Conservation (phyloP, 2,888 invertebrate genomes). For the Brenthis hecate region DNA sequence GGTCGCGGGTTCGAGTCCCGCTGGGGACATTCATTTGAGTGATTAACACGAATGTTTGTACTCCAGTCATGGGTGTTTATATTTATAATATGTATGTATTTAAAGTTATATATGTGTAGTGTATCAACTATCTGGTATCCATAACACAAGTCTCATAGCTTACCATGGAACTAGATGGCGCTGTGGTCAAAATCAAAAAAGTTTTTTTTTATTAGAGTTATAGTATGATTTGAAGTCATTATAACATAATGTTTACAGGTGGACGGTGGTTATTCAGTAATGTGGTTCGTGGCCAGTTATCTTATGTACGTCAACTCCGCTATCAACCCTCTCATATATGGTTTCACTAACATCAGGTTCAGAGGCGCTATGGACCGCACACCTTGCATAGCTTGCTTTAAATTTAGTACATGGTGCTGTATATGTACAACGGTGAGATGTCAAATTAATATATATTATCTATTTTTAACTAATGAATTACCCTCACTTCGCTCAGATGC, state of each 20-base stretch:
- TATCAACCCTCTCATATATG: slow-evolving; percentile 89
- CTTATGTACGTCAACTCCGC: slow-evolving; percentile 88
- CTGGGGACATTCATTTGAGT: too few species aligned
- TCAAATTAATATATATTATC: background rate
- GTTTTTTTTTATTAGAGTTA: too few species aligned
- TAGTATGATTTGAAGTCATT: background rate
- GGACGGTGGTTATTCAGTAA: slow-evolving; percentile 77
- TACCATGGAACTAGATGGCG: too few species aligned
- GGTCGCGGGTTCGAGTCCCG: too few species aligned
- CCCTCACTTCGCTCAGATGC: background rate
- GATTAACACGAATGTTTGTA: too few species aligned
- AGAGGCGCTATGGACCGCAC: slow-evolving; percentile 84
- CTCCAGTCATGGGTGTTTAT: too few species aligned
- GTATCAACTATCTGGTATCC: too few species aligned
- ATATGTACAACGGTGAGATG: slow-evolving; percentile 55
- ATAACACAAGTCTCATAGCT: too few species aligned
- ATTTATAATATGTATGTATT: too few species aligned
- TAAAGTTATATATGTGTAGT: too few species aligned
- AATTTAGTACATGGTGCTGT: slow-evolving; percentile 73
- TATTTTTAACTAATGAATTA: background rate
- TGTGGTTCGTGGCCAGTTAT: slow-evolving; percentile 87
- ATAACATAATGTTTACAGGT: slow-evolving; percentile 59
- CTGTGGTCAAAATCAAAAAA: too few species aligned
- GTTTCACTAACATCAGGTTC: slow-evolving; percentile 87
- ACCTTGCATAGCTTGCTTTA: slow-evolving; percentile 72